phyloP scores from a whole-genome alignment of 2,113 vertebrate species.

The Typhlomys cinereus region DNA sequence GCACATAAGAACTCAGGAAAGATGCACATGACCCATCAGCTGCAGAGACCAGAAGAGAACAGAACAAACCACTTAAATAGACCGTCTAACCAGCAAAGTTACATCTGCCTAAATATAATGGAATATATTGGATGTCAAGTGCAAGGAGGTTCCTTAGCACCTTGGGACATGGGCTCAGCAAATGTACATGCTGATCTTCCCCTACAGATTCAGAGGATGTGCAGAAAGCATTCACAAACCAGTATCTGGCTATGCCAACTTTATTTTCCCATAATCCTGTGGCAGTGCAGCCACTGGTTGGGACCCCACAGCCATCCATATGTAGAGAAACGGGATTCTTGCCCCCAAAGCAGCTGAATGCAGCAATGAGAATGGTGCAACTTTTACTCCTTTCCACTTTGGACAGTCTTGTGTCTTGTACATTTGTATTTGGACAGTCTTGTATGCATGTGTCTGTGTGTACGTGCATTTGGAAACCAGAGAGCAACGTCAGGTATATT shows the following conservation, averaged over 20 bases:
- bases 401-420: neutral
- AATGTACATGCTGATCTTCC: neutral
- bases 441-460: neutral
- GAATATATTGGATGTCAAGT: neutral
- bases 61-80: neutral
- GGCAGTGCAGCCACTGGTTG: neutral
- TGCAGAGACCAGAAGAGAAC: neutral
- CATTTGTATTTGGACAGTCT: neutral
- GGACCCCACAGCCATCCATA: neutral
- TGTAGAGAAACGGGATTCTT: neutral
- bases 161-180: neutral
- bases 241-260: neutral
- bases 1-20: neutral
- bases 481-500: neutral
- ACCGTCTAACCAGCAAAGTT: neutral
- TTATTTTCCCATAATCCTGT: no score
- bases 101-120: neutral
- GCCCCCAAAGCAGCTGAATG: neutral
- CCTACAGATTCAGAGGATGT: neutral
- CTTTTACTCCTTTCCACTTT: neutral
- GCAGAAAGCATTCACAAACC: neutral
- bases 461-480: neutral
- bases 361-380: neutral
- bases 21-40: neutral
- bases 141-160: neutral